A percentile compares a stretch with the other conserved stretches of the same genome.
These are phyloP conservation scores for Callithrix jacchus DNA, from an alignment of 2,113 vertebrate genomes.

Conservation along the genomic window DNA sequence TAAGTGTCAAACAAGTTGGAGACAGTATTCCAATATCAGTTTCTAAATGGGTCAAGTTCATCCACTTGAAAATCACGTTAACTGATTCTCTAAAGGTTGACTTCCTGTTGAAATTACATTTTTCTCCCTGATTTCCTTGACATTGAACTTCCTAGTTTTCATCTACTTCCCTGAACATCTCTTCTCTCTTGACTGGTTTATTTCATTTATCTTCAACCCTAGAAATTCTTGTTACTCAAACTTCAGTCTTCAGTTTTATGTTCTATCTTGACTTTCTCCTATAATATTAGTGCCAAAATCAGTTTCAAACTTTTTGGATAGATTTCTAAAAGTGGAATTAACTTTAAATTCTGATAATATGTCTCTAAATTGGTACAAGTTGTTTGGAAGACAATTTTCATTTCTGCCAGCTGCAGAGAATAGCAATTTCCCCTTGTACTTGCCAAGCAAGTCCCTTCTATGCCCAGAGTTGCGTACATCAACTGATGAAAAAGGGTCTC, in stretches of 20 bases:
- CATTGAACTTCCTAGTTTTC: neutral
- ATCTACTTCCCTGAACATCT: neutral
- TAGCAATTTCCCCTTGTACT: neutral
- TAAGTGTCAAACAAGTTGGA: neutral
- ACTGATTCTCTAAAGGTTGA: neutral
- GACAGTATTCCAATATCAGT: neutral
- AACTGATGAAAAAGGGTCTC: neutral
- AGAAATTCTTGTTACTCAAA: neutral
- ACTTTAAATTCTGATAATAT: neutral
- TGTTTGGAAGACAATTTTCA: neutral
- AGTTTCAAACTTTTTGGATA: neutral
- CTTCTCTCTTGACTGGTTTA: neutral
- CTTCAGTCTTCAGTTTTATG: neutral
- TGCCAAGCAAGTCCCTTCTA: neutral
- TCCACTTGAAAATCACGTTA: neutral
- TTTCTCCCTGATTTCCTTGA: neutral
- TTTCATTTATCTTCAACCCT: neutral
- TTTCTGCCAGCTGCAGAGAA: neutral
- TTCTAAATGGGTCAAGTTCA: neutral
- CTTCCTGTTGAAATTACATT: neutral
- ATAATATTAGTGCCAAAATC: neutral
- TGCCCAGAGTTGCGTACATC: neutral
- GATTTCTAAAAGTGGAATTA: conserved; percentile 25
- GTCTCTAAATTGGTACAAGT: neutral
- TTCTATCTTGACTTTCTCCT: neutral